phyloP scores from a whole-genome alignment of 1,140 invertebrate genomes.

The Platorchestia sp. region DNA sequence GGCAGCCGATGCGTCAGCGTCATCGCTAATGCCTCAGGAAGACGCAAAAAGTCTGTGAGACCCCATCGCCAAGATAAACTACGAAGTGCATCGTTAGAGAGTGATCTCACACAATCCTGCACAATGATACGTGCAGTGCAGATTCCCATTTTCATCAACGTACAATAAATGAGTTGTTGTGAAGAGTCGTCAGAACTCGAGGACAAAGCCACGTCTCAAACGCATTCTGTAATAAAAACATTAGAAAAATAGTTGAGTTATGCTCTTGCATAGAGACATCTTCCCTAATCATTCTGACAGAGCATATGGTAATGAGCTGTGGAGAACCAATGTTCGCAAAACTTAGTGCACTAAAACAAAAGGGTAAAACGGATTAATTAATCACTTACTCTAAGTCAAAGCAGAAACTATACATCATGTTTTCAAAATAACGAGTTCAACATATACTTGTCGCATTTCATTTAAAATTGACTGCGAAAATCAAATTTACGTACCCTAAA shows the following conservation, averaged over 20 bases:
- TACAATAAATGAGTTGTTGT: no score
- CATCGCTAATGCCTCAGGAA: neutral
- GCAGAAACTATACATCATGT: no score
- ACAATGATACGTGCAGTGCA: neutral
- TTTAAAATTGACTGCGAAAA: neutral
- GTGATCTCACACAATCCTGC: neutral
- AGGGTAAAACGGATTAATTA: neutral
- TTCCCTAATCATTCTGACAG: neutral
- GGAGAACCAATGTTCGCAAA: neutral
- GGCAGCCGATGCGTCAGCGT: neutral
- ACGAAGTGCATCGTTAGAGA: neutral
- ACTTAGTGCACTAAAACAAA: neutral
- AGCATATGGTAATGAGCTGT: neutral
- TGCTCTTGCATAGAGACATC: neutral
- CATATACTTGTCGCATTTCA: neutral
- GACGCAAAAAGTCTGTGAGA: neutral
- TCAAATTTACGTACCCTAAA: no score
- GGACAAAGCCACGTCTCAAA: no score
- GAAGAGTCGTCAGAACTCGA: no score
- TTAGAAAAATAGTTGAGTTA: neutral
- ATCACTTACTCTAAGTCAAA: no score
- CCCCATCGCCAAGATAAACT: neutral
- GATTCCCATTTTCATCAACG: neutral
- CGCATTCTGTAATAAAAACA: neutral
- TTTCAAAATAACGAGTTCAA: neutral